These are phyloP conservation scores for Agriopis leucophaearia DNA, from an alignment of 2,888 invertebrate genomes.

Conservation along the genomic window DNA sequence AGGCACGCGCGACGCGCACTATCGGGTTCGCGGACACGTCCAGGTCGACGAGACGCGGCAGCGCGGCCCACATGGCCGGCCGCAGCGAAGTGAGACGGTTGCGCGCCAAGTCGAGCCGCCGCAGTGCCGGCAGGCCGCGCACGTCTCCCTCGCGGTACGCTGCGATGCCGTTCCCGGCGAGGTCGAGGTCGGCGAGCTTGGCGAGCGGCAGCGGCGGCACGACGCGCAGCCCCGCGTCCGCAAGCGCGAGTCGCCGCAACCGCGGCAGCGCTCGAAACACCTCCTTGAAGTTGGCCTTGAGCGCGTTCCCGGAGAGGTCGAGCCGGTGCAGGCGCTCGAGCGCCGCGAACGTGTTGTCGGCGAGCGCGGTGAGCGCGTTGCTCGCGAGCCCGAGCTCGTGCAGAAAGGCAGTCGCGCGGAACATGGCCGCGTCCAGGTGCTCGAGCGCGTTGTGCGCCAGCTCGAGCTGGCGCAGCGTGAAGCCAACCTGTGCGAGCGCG, in stretches of 20 bases:
- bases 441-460: slow-evolving; percentile 92
- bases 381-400: slow-evolving; percentile 90
- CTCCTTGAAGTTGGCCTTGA: slow-evolving; percentile 93
- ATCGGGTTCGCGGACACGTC: slow-evolving; percentile 93
- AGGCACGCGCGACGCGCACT: slow-evolving; percentile 87
- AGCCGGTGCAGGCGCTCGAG: slow-evolving; percentile 90
- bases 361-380: slow-evolving; percentile 92
- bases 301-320: slow-evolving; percentile 90
- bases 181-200: slow-evolving; percentile 89
- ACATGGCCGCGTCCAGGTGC: slow-evolving; percentile 93
- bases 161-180: slow-evolving; percentile 90
- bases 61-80: slow-evolving; percentile 88
- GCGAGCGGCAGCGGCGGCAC: slow-evolving; percentile 89
- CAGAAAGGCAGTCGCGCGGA: slow-evolving; percentile 88
- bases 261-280: slow-evolving; percentile 92
- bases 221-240: slow-evolving; percentile 89
- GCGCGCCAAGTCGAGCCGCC: slow-evolving; percentile 89
- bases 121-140: slow-evolving; percentile 87
- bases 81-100: slow-evolving; percentile 90
- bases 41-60: slow-evolving; percentile 89
- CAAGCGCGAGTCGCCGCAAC: slow-evolving; percentile 89
- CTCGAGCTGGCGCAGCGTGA: slow-evolving; percentile 90
- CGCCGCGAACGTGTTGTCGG: slow-evolving; percentile 93
- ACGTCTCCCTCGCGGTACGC: slow-evolving; percentile 88
- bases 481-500: slow-evolving; percentile 90